These are phyloP conservation scores for Chrysolina americana DNA, from an alignment of 2,888 invertebrate species.

Conservation along the genomic window DNA sequence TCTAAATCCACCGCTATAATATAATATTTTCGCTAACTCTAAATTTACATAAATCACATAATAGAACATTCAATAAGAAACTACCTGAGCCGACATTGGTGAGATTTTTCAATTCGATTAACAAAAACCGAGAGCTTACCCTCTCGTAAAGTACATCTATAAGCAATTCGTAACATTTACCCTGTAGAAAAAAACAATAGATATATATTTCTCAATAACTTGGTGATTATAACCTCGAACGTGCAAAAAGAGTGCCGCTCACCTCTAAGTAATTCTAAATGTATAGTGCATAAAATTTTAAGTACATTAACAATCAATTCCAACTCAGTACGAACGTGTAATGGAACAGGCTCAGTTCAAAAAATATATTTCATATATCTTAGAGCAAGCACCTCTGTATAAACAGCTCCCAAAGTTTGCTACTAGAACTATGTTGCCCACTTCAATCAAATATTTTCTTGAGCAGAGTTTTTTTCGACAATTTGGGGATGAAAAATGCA, in stretches of 20 bases:
- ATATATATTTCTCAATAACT: conserved; percentile 4
- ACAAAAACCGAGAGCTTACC: not conserved
- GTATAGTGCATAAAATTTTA: conserved; percentile 21
- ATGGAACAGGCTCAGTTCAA: not conserved
- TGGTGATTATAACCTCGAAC: conserved; percentile 22
- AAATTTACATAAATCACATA: conserved; percentile 4
- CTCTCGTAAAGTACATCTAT: not conserved
- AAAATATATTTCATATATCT: not conserved
- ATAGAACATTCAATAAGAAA: conserved; percentile 13
- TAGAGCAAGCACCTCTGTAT: not conserved
- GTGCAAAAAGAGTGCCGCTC: not conserved
- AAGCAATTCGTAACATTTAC: conserved; percentile 16
- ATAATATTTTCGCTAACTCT: not conserved
- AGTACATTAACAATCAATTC: conserved; percentile 29
- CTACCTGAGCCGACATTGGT: conserved; percentile 21
- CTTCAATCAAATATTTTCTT: not conserved
- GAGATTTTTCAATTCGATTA: not conserved
- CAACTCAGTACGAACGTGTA: conserved; percentile 17
- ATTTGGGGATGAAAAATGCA: no score
- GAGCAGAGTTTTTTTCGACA: no score
- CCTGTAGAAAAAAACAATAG: conserved; percentile 18
- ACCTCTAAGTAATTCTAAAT: conserved; percentile 10
- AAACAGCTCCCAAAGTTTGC: not conserved
- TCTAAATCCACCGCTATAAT: not conserved
- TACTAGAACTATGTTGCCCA: not conserved